Evolutionary conservation across 2,797 vertebrate genomes (phyloP), one percentile per base, ranked within the genome.

Genomic region (Sitta carolinensis): DNA sequence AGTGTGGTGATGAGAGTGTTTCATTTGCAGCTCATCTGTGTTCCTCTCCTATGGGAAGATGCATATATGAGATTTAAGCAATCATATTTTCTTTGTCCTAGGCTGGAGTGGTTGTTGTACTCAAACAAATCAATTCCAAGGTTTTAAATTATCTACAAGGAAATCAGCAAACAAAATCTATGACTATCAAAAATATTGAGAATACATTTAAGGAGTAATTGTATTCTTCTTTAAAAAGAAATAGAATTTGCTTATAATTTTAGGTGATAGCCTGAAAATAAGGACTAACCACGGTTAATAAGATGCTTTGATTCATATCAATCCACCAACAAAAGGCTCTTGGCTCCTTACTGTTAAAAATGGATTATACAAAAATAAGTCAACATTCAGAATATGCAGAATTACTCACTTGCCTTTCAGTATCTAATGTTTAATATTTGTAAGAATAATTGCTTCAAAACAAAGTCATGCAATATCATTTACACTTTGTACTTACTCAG

Each of bases 11-110:
- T 97, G 95, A 94, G 96, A 95, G 95, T 89, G 70, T 90, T 88
- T 55, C 77, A 86, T 92, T 93, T 94, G 84, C 89, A 92, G 66
- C 84, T 97, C 93, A 93, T 97, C 97, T 96, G 82, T 94, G 95
- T 96, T 97, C 96, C 79, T 48, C 38, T 96, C 93, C 93, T 93
- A 62, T 83, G 94, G 91, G 87, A 97, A 87, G 32, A 91, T 93
- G 88, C 73, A 87, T 85, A 76, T 95, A 83, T 82, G 93, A 97
- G 90, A 95, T 96, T 96, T 97, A 89, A 90, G 92, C 92, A 87
- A 79, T 94, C 93, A 85, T 91, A 95, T 93, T 96, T 97, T 92
- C 94, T 90, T 96, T 97, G 67, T 97, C 89, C 87, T 90, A 83
- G 63, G 82, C 57, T 57, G 23, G 63, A 90, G 87, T 89, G 55